Evolutionary conservation across 2,113 vertebrate species (phyloP), one percentile per base, ranked within the genome.

Genomic region (Serilophus lunatus): DNA sequence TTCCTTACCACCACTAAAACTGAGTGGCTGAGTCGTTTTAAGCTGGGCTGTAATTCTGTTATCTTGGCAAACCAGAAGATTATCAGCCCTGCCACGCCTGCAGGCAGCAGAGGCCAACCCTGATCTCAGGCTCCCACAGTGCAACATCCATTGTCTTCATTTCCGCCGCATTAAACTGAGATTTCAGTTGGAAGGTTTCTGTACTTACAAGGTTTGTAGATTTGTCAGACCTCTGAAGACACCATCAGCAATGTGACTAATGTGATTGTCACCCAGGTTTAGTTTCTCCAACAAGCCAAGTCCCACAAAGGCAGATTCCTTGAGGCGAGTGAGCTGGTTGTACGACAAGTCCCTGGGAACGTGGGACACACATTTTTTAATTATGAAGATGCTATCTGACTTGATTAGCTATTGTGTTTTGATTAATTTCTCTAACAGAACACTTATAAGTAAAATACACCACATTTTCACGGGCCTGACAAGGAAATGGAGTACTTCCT

Each of bases 261-360:
- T 98, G 81, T 84, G 97, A 97, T 99, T 99, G 93, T 99, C 99
- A 57, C 98, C 98, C 95, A 99, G 96, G 96, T 99, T 99, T 75
- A 99, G 96, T 88, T 88, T 99, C 96, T 99, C 98, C 96, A 99
- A 54, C 40, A 99, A 97, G 75, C 98, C 98, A 45, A 99, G 98
- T 56, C 99, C 99, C 56, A 98, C 91, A 68, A 99, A 99, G 49
- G 98, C 98, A 47, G 98, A 98, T 50, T 99, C 99, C 96, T 99
- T 99, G 80, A 99, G 97, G 91, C 99, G 98, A n/a, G 98, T 99
- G 69, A 99, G 97, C 79, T 99, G 99, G 96, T 99, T 99, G 95
- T 98, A 98, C 0, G 99, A 99, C 96, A 99, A 95, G 96, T 99
- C 99, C 57, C 99, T 99, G 95, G 40, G 96, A 95, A 90, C 59